Base-by-base conservation (phyloP, 1,140 invertebrate species). In the Ctenoplectra terminalis region DNA sequence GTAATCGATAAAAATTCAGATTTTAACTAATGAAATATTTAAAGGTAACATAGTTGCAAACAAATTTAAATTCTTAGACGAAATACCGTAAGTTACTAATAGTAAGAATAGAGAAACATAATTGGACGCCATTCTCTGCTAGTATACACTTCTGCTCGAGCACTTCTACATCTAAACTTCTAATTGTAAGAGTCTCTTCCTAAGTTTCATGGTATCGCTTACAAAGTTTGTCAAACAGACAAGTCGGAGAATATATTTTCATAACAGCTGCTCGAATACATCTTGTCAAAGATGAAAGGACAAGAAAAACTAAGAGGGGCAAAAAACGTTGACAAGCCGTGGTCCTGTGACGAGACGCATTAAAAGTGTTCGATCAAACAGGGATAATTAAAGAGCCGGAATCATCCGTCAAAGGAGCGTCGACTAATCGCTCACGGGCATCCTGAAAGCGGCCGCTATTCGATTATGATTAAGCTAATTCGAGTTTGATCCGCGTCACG, bases 381-480 rank as follows among this genome's bases (percentile, higher is more conserved):
- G 48, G 56, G 64, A 71, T 60, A 86, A 86, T 86, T 79, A 67
- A 86, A 86, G 73, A 86, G 81, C 56, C 48, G 46, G 52, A 81
- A 86, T 79, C 79, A 78, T 86, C 84, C 79, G 79, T 86, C 85
- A 87, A 86, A 88, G 80, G 58, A 85, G 72, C 67, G 84, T 88
- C 83, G 84, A 74, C 85, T 87, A 87, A 87, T 86, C 85, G 86
- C 87, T 63, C 67, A 75, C 58, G 64, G 67, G 58, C 48, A 48
- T 66, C 46, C 64, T 85, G 88, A 91, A 88, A 85, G 82, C 84
- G 66, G 76, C 85, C 84, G 89, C 86, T 85, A 90, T 92, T 92
- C 87, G 89, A 90, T 90, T 89, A 91, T 89, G 89, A 92, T 92
- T 91, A 91, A 91, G 90, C 89, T 93, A 92, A 93, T 92, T 91